Conservation (phyloP, 2,113 vertebrate species). For the Cinclus cinclus region DNA sequence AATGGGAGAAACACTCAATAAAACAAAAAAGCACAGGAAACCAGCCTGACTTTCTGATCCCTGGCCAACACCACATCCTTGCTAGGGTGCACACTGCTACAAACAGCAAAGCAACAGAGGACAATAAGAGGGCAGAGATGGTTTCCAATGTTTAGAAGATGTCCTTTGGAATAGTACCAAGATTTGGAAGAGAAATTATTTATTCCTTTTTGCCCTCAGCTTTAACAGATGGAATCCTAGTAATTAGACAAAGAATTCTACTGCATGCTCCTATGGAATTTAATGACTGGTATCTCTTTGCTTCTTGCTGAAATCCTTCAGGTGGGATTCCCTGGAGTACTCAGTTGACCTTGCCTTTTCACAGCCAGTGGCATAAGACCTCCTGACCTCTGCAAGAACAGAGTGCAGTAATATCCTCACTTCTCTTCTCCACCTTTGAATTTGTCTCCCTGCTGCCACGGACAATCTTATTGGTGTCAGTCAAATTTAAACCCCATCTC, state of each 20-base stretch:
- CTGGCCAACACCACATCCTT: background rate
- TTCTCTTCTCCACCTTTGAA: background rate
- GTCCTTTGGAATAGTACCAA: background rate
- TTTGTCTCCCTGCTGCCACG: background rate
- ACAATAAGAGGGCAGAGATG: background rate
- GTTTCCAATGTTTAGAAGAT: background rate
- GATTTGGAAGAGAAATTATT: background rate
- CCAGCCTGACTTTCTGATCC: background rate
- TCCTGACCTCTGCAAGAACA: background rate
- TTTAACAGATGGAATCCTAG: background rate
- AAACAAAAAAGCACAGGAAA: background rate
- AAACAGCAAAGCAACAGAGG: background rate
- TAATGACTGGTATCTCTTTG: background rate
- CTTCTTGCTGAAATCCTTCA: background rate
- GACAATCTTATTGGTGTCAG: background rate
- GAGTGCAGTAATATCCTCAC: background rate
- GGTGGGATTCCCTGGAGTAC: background rate
- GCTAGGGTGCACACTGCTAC: background rate
- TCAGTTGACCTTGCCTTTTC: background rate
- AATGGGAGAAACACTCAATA: background rate
- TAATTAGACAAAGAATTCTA: background rate
- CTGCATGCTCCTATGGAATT: background rate
- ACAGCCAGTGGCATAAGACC: background rate
- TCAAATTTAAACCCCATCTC: background rate
- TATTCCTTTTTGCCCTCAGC: background rate